Conservation (phyloP, 1,140 invertebrate genomes). For the Eufriesea mexicana region DNA sequence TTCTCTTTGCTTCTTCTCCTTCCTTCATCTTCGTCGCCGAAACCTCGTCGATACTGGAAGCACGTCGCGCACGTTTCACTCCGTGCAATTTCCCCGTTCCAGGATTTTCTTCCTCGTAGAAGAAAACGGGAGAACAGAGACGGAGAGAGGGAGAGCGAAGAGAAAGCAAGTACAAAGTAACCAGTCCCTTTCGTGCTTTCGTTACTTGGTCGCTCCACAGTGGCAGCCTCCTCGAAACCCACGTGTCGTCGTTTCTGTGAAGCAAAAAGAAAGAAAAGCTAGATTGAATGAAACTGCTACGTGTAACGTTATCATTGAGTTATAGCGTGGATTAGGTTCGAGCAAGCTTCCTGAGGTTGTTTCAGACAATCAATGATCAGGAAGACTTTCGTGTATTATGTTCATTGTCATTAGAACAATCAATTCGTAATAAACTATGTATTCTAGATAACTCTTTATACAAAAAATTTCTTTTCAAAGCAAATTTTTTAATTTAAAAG, state of each 20-base stretch:
- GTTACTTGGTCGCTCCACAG: slow-evolving; percentile 41
- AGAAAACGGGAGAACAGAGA: slow-evolving; percentile 1
- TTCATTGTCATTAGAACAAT: too few species aligned
- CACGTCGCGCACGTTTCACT: slow-evolving; percentile 10
- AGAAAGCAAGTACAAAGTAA: slow-evolving; percentile 13
- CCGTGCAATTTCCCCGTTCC: neutral
- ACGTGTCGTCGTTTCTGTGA: slow-evolving; percentile 50
- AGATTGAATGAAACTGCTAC: neutral
- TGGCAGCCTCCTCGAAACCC: slow-evolving; percentile 51
- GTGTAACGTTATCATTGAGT: neutral
- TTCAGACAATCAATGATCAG: neutral
- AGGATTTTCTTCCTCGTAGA: neutral
- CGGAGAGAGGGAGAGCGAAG: neutral
- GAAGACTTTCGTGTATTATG: too few species aligned
- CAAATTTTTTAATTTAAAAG: too few species aligned
- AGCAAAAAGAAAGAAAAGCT: slow-evolving; percentile 9
- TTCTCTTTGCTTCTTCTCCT: neutral
- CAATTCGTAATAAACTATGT: too few species aligned
- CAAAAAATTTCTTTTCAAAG: too few species aligned
- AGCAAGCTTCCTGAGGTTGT: neutral
- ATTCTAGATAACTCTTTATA: too few species aligned
- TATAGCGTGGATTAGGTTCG: too few species aligned
- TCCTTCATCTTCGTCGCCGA: slow-evolving; percentile 6
- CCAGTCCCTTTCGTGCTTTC: slow-evolving; percentile 35
- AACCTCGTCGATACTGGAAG: slow-evolving; percentile 14